Conservation (phyloP, 2,888 invertebrate genomes). For the Dinocampus coccinellae region DNA sequence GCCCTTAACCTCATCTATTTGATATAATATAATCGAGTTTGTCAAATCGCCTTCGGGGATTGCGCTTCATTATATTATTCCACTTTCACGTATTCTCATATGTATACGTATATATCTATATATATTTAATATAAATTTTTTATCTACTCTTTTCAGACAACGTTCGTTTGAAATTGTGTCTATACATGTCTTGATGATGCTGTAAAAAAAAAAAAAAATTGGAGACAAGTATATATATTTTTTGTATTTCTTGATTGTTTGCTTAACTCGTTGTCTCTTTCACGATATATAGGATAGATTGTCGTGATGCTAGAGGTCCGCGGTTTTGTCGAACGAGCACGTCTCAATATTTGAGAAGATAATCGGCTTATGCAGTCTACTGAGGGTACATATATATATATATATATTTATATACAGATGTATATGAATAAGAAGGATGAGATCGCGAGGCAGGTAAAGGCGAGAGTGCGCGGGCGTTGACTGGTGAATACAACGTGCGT, state of each 20-base stretch:
- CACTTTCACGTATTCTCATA: not conserved
- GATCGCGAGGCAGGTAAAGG: not conserved
- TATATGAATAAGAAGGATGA: conserved; percentile 20
- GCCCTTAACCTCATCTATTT: conserved; percentile 16
- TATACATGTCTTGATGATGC: not conserved
- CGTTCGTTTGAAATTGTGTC: not conserved
- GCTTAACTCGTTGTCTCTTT: not conserved
- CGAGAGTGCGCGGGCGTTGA: conserved; percentile 38
- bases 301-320: conserved; percentile 35
- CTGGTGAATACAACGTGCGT: conserved; percentile 47
- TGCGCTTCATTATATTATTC: conserved; percentile 19
- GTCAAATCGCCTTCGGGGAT: conserved; percentile 33
- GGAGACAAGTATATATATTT: not conserved
- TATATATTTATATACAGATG: conserved; percentile 15
- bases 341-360: conserved; percentile 65
- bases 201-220: not conserved
- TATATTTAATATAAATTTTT: not conserved
- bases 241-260: not conserved
- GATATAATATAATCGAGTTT: conserved; percentile 33
- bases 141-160: not conserved
- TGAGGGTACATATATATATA: conserved; percentile 4
- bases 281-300: not conserved
- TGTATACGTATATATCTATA: not conserved
- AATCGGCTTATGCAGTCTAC: conserved; percentile 58
- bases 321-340: conserved; percentile 47